Percentiles rank a stretch among this genome's conserved stretches.
Evolutionary conservation across 2,797 vertebrate genomes (phyloP).

Genomic region (Ispidina picta): DNA sequence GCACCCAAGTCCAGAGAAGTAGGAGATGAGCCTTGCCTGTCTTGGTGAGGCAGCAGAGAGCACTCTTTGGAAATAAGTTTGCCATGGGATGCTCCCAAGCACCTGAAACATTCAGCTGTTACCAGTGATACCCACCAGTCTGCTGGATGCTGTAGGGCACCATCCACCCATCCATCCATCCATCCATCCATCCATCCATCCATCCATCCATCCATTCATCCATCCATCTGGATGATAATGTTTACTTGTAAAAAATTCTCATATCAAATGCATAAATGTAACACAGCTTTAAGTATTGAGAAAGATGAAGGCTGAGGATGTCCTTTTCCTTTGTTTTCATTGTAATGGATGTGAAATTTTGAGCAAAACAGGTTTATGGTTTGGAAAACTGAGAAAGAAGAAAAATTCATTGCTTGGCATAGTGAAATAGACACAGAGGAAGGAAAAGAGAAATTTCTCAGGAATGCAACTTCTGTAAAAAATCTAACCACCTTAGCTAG

Average conservation of each 20-base stretch:
- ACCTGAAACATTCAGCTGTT: slow-evolving; percentile 49
- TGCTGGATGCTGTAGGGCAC: not conserved
- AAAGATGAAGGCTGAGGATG: not conserved
- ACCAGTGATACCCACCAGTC: not conserved
- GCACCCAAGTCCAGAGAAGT: slow-evolving; percentile 66
- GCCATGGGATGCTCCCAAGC: slow-evolving; percentile 70
- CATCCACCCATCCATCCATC: not conserved
- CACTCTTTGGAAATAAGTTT: slow-evolving; percentile 76
- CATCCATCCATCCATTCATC: not conserved
- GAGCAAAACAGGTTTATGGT: not conserved
- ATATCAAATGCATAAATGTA: not conserved
- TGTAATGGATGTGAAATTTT: not conserved
- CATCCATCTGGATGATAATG: not conserved
- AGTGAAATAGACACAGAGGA: not conserved
- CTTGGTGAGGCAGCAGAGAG: slow-evolving; percentile 53
- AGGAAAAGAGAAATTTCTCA: not conserved
- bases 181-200: not conserved
- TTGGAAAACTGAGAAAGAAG: not conserved
- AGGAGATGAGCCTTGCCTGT: slow-evolving; percentile 80
- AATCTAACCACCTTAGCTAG: not conserved
- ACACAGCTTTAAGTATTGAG: not conserved
- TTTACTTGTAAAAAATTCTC: not conserved
- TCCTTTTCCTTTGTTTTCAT: not conserved
- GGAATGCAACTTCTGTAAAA: not conserved
- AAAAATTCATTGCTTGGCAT: not conserved